Evolutionary conservation across 2,113 vertebrate genomes (phyloP).

Genomic region (Willisornis vidua): DNA sequence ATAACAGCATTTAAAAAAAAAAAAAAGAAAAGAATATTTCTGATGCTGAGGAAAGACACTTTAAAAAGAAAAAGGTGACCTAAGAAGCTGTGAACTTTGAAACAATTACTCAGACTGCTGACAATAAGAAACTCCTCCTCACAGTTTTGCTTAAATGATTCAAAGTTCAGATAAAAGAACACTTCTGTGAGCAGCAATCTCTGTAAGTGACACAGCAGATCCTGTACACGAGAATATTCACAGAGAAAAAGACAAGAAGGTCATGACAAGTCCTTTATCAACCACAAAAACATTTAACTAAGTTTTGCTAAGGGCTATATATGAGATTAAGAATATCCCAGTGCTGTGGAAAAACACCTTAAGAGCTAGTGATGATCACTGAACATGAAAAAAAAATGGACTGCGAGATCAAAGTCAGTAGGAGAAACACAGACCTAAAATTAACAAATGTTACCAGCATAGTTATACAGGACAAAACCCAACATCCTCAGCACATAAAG

Average conservation of each 20-base stretch:
- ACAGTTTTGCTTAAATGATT: conserved; percentile 1
- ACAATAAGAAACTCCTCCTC: not conserved
- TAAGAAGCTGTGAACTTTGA: not conserved
- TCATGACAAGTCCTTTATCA: conserved; percentile 27
- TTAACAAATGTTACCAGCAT: not conserved
- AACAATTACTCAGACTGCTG: not conserved
- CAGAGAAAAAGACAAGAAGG: conserved; percentile 16
- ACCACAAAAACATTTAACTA: conserved; percentile 18
- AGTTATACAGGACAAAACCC: not conserved
- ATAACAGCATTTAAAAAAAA: not conserved
- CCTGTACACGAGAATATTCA: not conserved
- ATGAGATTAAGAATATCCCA: conserved; percentile 4
- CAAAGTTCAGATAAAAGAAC: conserved; percentile 21
- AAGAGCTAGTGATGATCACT: not conserved
- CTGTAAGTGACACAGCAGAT: conserved; percentile 29
- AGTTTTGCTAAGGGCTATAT: not conserved
- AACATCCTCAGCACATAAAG: not conserved
- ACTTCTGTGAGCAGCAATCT: not conserved
- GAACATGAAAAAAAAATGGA: not conserved
- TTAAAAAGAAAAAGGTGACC: not conserved
- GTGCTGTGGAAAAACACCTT: not conserved
- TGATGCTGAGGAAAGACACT: not conserved
- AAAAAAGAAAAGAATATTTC: not conserved
- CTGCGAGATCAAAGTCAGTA: not conserved
- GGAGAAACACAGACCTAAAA: not conserved